Base-by-base conservation (phyloP, 2,113 vertebrate species). In the Rynchops niger region DNA sequence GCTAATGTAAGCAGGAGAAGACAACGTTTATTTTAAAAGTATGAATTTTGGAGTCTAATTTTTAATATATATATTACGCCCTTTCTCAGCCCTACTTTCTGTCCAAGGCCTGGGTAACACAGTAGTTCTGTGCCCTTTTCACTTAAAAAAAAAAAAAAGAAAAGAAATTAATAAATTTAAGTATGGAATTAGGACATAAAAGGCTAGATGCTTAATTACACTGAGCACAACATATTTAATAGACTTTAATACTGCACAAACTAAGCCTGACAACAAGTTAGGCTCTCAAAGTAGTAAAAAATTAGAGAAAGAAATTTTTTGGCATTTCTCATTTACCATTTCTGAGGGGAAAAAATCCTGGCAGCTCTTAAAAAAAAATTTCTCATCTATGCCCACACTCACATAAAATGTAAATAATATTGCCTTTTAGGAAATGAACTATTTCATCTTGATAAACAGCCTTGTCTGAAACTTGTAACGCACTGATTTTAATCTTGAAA, bases 391-490 rank as follows among this genome's bases (percentile, higher is more conserved):
- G 65, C 43, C 36, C n/a, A 62, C n/a, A 23, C 30, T 82, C 29
- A 58, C 72, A 82, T 36, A 72, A 84, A 86, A 91, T n/a, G 56
- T 85, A 94, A 88, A 89, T 81, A 78, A 79, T 58, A 83, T 7
- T 67, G 36, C 72, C 66, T 89, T 82, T 72, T 86, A 91, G 91
- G 92, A 95, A 95, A 92, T 63, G 27, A 90, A 88, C 47, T 93
- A 26, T 88, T 95, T 92, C 26, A 89, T 84, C 66, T 59, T 91
- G 84, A 92, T 89, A 62, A 88, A 89, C 62, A 82, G 87, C 66
- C 85, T 76, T 69, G 82, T 90, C 93, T 91, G 86, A 95, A 89
- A 89, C 62, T 80, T 78, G 77, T 67, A 95, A 89, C 0, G 0
- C 71, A 79, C 18, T 85, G 76, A 91, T 83, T 87, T 95, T 84